phyloP scores from a whole-genome alignment of 2,113 vertebrate genomes.

The Etia nguti region DNA sequence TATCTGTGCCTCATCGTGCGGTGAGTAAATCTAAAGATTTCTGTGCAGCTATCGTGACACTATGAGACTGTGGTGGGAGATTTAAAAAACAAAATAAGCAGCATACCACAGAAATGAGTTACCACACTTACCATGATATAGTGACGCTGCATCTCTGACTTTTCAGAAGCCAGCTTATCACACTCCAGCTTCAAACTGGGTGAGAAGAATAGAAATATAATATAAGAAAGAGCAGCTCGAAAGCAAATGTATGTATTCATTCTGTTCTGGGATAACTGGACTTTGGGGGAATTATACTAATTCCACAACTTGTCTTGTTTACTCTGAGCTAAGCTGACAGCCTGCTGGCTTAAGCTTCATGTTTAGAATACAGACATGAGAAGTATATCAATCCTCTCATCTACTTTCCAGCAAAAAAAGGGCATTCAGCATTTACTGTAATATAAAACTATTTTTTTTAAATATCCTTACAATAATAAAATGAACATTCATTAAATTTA shows the following conservation, averaged over 20 bases:
- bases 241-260: background rate
- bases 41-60: background rate
- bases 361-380: background rate
- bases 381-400: background rate
- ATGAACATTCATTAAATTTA: background rate
- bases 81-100: background rate
- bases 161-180: conserved; percentile 96
- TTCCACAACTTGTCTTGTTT: background rate
- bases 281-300: background rate
- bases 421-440: background rate
- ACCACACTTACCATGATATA: conserved; percentile 90
- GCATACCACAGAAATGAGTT: background rate
- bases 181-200: conserved; percentile 95
- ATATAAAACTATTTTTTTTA: background rate
- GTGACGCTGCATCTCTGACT: conserved; percentile 98
- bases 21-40: background rate
- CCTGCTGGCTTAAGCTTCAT: background rate
- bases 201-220: background rate
- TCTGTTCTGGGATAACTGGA: background rate
- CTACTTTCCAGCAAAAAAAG: background rate
- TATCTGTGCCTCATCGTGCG: background rate
- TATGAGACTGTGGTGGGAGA: background rate
- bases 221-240: background rate
- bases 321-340: background rate
- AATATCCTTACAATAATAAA: background rate